Percentiles rank a stretch among this genome's conserved stretches.
phyloP scores from a whole-genome alignment of 2,888 invertebrate genomes.

The Drosophila merina region DNA sequence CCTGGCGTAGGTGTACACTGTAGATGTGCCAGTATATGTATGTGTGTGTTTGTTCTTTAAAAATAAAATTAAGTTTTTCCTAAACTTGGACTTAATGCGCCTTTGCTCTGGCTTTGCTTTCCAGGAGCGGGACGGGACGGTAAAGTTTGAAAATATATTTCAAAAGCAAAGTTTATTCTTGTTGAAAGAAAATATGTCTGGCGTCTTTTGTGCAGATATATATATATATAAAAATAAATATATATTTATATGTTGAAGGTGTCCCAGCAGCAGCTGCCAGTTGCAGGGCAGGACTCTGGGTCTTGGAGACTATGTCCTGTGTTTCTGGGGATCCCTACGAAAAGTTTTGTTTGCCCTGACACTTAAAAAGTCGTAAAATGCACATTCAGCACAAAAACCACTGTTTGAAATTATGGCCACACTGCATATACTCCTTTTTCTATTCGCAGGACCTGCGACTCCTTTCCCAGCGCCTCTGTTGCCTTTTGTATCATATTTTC shows the following conservation, averaged over 20 bases:
- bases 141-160: slow-evolving; percentile 54
- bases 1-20: slow-evolving; percentile 14
- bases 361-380: slow-evolving; percentile 78
- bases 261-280: slow-evolving; percentile 41
- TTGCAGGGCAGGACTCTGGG: slow-evolving; percentile 26
- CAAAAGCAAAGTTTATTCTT: slow-evolving; percentile 59
- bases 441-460: slow-evolving; percentile 1
- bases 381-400: slow-evolving; percentile 70
- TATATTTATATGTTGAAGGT: slow-evolving; percentile 36
- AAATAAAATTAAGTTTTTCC: slow-evolving; percentile 65
- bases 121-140: background rate
- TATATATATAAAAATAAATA: background rate
- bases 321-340: slow-evolving; percentile 27
- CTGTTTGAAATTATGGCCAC: slow-evolving; percentile 68
- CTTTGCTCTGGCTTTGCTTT: slow-evolving; percentile 22
- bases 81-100: slow-evolving; percentile 46
- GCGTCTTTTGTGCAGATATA: slow-evolving; percentile 38
- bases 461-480: slow-evolving; percentile 5
- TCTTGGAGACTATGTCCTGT: slow-evolving; percentile 5
- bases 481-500: slow-evolving; percentile 56
- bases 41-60: slow-evolving; percentile 47
- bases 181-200: slow-evolving; percentile 61
- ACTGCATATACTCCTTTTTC: slow-evolving; percentile 28
- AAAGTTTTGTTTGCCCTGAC: slow-evolving; percentile 71
- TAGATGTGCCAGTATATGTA: background rate